Evolutionary conservation across 2,888 invertebrate species (phyloP), one percentile per base, ranked within the genome.

Genomic region (Ormia ochracea): DNA sequence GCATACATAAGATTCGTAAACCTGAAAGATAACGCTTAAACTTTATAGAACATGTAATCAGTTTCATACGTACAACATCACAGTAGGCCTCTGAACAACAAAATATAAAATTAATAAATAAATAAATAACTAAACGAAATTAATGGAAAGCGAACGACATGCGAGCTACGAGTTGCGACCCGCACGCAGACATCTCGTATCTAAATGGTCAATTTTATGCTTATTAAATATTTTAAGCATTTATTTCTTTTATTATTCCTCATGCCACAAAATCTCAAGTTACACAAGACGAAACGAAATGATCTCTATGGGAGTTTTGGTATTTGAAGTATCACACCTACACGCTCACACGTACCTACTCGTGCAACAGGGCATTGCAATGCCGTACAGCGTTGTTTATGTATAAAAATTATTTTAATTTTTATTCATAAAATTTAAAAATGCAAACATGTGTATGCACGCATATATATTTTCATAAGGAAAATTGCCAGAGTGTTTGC

Each of bases 11-110:
- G n/a, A n/a, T n/a, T n/a, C 23, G 3, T 31, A 43, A 58, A 33
- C 23, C 2, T 31, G 28, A 21, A 41, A 41, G 56, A 41, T 69
- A 36, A 45, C 56, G 65, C 36, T 26, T 26, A 41, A 33, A 56
- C 56, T 58, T 63, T 56, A 56, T 28, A 26, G 38, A 58, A 58
- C 56, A 69, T 36, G 70, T 50, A 38, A 61, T 43, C 52, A 43
- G 59, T 4, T 36, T 19, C 23, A 63, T 36, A 23, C 36, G 56
- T 56, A 59, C 70, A 83, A 83, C 85, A 82, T 85, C 87, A 84
- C 88, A 87, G 87, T 87, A 86, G 86, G 87, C 87, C 83, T 45
- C 68, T 59, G 48, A 41, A 26, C 56, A 41, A 58, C 56, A 61
- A 66, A 38, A 48, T n/a, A n/a, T n/a, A n/a, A n/a, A n/a, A n/a